These are phyloP conservation scores for Azemiops feae DNA, from an alignment of 2,113 vertebrate genomes.

Conservation along the genomic window DNA sequence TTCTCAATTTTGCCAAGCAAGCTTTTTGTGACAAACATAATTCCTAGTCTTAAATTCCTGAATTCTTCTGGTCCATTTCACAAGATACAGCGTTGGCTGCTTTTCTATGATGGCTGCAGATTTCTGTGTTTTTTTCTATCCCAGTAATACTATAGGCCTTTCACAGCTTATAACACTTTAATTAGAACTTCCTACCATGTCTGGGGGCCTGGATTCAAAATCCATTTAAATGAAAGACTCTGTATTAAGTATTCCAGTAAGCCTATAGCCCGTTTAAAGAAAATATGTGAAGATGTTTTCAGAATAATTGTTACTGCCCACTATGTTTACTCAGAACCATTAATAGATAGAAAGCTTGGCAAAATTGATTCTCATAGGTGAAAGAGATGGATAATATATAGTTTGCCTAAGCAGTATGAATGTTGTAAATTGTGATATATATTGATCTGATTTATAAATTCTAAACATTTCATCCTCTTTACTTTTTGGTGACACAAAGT, in stretches of 20 bases:
- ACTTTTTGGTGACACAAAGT: not conserved
- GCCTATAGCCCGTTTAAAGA: not conserved
- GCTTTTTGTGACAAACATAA: conserved; percentile 16
- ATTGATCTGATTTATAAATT: not conserved
- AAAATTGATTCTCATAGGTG: not conserved
- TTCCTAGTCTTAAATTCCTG: not conserved
- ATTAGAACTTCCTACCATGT: conserved; percentile 19
- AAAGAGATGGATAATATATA: not conserved
- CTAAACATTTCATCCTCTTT: not conserved
- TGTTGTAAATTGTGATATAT: not conserved
- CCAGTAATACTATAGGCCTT: not conserved
- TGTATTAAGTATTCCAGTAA: conserved; percentile 9
- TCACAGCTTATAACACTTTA: not conserved
- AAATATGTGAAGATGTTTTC: conserved; percentile 10
- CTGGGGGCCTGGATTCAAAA: not conserved
- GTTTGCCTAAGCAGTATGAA: not conserved
- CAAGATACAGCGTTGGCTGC: not conserved
- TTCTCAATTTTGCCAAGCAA: conserved; percentile 7
- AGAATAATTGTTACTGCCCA: not conserved
- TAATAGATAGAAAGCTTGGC: conserved; percentile 26
- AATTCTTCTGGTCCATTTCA: conserved; percentile 13
- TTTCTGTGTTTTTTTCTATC: rapidly evolving
- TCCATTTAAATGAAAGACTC: conserved; percentile 8
- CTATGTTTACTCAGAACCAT: conserved; percentile 33
- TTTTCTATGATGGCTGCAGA: not conserved